These are phyloP conservation scores for Pseudomyrmex pallidus DNA, from an alignment of 1,140 invertebrate species.

Conservation along the genomic window DNA sequence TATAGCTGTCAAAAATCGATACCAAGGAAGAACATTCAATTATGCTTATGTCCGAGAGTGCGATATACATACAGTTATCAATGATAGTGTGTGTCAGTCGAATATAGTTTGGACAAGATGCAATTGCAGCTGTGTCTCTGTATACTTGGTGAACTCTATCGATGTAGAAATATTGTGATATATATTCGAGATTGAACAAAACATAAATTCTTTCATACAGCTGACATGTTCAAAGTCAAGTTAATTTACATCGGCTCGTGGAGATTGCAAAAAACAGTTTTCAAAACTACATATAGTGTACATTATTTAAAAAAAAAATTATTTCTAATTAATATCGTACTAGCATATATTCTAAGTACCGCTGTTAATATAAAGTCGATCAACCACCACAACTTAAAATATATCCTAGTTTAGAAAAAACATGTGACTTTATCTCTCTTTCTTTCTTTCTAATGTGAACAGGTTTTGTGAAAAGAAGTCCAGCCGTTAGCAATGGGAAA, in stretches of 20 bases:
- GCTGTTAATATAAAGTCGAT: conserved; percentile 7
- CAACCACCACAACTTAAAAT: conserved; percentile 44
- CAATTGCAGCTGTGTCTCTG: conserved; percentile 21
- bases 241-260: conserved; percentile 37
- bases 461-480: conserved; percentile 7
- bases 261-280: conserved; percentile 52
- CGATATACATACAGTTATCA: conserved; percentile 52
- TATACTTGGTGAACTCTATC: conserved; percentile 13
- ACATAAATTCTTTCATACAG: conserved; percentile 4
- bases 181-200: conserved; percentile 5
- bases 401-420: conserved; percentile 24
- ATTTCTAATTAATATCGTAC: conserved; percentile 21
- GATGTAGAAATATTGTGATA: conserved; percentile 8
- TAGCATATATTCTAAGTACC: conserved; percentile 42
- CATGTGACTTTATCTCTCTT: neutral
- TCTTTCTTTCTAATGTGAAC: neutral
- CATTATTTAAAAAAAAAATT: conserved; percentile 29
- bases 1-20: neutral
- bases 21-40: no score
- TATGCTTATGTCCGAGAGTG: neutral
- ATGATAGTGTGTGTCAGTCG: conserved; percentile 41
- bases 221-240: neutral
- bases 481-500: neutral
- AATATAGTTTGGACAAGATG: conserved; percentile 42
- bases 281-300: neutral